phyloP scores from a whole-genome alignment of 2,888 invertebrate species.

The Epistrophe grossulariae region DNA sequence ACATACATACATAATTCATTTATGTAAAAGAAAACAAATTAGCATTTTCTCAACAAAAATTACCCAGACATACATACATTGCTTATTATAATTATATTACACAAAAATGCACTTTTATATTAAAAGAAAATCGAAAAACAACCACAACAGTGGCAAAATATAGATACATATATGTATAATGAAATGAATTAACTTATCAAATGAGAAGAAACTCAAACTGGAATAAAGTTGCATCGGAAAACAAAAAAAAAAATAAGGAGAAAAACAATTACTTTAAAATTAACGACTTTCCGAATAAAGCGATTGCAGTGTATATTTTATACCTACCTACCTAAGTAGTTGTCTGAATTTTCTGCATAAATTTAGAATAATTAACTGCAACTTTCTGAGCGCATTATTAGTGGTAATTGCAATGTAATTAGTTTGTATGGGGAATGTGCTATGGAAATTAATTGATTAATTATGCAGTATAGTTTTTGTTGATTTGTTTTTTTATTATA shows the following conservation, averaged over 20 bases:
- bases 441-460: slow-evolving; percentile 43
- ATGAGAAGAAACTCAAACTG: slow-evolving; percentile 46
- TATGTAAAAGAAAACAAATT: slow-evolving; percentile 14
- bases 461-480: slow-evolving; percentile 13
- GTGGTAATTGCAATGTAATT: slow-evolving; percentile 39
- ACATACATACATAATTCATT: neutral
- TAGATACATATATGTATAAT: slow-evolving; percentile 44
- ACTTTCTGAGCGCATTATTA: slow-evolving; percentile 50
- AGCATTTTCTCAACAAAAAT: slow-evolving; percentile 18
- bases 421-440: slow-evolving; percentile 45
- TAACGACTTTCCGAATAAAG: slow-evolving; percentile 53
- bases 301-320: neutral
- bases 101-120: slow-evolving; percentile 24
- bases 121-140: slow-evolving; percentile 1
- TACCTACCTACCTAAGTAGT: neutral
- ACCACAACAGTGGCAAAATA: too few relatives aligned
- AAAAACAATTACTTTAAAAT: slow-evolving; percentile 55
- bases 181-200: slow-evolving; percentile 48
- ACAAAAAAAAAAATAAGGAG: slow-evolving; percentile 35
- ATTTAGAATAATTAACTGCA: slow-evolving; percentile 46
- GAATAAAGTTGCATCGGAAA: slow-evolving; percentile 38
- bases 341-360: slow-evolving; percentile 43
- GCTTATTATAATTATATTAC: slow-evolving; percentile 12
- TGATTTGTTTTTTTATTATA: slow-evolving; percentile 1
- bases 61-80: neutral